Evolutionary conservation across 2,888 invertebrate species (phyloP).

Genomic region (Acanthoscelides obtectus): DNA sequence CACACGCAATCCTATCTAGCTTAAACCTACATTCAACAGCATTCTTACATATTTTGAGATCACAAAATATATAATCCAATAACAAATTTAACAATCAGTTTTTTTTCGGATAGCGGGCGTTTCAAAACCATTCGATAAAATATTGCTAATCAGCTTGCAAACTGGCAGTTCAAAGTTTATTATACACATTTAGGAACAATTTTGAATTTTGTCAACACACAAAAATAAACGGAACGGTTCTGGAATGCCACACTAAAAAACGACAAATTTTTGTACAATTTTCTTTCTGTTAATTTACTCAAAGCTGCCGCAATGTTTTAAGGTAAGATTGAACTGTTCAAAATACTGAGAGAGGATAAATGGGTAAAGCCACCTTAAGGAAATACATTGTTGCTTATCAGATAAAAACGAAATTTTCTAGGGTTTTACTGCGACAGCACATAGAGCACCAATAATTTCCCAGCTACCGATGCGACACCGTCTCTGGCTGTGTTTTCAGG

Average conservation of each 20-base stretch:
- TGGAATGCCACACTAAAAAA: conserved; percentile 16
- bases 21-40: conserved; percentile 42
- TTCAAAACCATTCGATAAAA: background rate
- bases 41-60: conserved; percentile 48
- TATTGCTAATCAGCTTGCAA: conserved; percentile 5
- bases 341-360: conserved; percentile 27
- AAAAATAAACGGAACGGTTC: conserved; percentile 10
- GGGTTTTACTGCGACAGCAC: too few relatives aligned
- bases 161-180: conserved; percentile 33
- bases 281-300: conserved; percentile 16
- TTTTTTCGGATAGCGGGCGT: conserved; percentile 1
- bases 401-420: background rate
- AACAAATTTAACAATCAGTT: conserved; percentile 45
- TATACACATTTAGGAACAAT: conserved; percentile 32
- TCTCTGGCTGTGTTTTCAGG: too few relatives aligned
- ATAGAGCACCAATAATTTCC: too few relatives aligned
- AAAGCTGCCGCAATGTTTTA: conserved; percentile 22
- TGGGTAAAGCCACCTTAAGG: background rate
- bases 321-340: conserved; percentile 7
- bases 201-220: conserved; percentile 27
- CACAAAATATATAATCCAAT: conserved; percentile 48
- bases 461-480: too few relatives aligned
- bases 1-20: conserved; percentile 42
- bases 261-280: conserved; percentile 21
- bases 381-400: background rate